Conservation (phyloP, 2,797 vertebrate species). For the Rhinogobio ventralis region DNA sequence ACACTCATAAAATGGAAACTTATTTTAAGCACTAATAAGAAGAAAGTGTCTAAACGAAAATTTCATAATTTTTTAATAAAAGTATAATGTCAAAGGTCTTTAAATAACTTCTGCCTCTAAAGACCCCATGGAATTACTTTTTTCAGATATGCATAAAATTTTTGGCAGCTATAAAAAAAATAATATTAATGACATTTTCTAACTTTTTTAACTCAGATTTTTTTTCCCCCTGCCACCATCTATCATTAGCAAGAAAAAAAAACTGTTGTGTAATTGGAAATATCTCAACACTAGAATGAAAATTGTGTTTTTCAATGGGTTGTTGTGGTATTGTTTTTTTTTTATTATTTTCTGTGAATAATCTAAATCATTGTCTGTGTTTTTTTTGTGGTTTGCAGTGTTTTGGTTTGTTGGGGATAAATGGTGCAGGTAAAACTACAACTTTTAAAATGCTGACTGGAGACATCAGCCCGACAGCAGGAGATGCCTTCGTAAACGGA, state of each 20-base stretch:
- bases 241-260: background rate
- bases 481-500: constrained; percentile 95
- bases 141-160: background rate
- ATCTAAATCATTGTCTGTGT: constrained; percentile 24
- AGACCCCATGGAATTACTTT: background rate
- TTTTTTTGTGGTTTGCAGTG: constrained; percentile 77
- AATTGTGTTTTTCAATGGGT: background rate
- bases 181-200: background rate
- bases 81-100: constrained; percentile 2
- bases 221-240: background rate
- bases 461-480: constrained; percentile 90
- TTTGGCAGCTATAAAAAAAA: background rate
- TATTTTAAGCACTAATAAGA: background rate
- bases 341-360: background rate
- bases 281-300: background rate
- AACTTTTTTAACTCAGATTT: background rate
- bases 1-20: constrained; percentile 9
- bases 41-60: background rate
- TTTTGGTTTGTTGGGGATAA: constrained; percentile 96
- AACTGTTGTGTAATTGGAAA: background rate
- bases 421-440: constrained; percentile 97
- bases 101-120: background rate
- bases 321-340: background rate
- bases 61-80: background rate
- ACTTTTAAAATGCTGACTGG: constrained; percentile 99